Base-by-base conservation (phyloP, 2,888 invertebrate genomes). In the Thecocarcelia acutangulata region DNA sequence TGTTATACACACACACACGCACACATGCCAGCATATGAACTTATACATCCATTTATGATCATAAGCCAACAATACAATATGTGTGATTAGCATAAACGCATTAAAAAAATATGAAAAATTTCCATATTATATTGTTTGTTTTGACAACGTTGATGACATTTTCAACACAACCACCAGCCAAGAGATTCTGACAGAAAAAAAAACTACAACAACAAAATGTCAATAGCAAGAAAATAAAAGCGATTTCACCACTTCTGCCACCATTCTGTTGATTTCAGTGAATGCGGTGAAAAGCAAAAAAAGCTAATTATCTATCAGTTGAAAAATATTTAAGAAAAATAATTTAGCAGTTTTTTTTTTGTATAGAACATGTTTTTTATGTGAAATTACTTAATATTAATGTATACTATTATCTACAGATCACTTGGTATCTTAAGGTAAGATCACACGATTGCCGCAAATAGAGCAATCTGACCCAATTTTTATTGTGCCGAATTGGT, bases 61-160 rank as follows among this genome's bases (percentile, higher is more conserved):
- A 54, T 68, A 68, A 54, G 24, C 24, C 17, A 15, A 66, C 76
- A 87, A 87, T 87, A 68, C 84, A 88, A 83, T 85, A 84, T 86
- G 68, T 78, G 61, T 70, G 87, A 89, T 88, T 88, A 89, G 86
- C 89, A 89, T 88, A 89, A 88, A 88, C 87, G 88, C 88, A 88
- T 88, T 88, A 88, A 88, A 76, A 85, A 89, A 33, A 83, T 85
- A 84, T 86, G 84, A 79, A 86, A 76, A 86, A 86, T 86, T 87
- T 87, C 83, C 87, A 87, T 88, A 86, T 86, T 86, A 86, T 86
- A 85, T 85, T 86, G 87, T 88, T 88, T 89, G 88, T 88, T 88
- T 87, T 88, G 88, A 88, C 88, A 87, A 86, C 83, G 86, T 85
- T 86, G 87, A 87, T 88, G 88, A 87, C 88, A 88, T 84, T 85